Evolutionary conservation across 1,140 invertebrate genomes (phyloP).

Genomic region (Cyclina sinensis): DNA sequence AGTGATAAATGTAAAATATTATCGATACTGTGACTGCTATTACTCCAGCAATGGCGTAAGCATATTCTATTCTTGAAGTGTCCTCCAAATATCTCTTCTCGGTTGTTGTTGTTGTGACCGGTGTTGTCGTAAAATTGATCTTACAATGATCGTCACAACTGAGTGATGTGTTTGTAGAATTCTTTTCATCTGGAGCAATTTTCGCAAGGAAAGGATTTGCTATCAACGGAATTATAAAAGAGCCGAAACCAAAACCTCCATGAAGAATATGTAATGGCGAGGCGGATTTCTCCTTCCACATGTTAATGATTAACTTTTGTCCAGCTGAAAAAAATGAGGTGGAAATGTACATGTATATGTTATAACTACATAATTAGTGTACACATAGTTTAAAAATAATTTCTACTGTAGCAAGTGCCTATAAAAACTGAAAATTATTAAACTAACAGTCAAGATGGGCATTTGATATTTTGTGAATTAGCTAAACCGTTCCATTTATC

Average conservation of each 20-base stretch:
- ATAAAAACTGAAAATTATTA: no score
- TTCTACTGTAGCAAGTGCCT: no score
- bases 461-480: no score
- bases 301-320: slow-evolving; percentile 73
- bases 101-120: slow-evolving; percentile 36
- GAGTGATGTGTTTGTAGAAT: neutral
- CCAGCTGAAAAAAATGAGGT: slow-evolving; percentile 73
- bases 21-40: slow-evolving; percentile 67
- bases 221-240: slow-evolving; percentile 78
- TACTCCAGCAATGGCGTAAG: slow-evolving; percentile 71
- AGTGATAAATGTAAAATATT: slow-evolving; percentile 74
- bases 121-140: neutral
- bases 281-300: slow-evolving; percentile 75
- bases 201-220: slow-evolving; percentile 76
- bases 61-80: slow-evolving; percentile 73
- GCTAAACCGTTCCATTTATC: no score
- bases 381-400: no score
- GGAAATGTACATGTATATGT: no score
- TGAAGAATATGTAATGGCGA: slow-evolving; percentile 77
- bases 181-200: neutral
- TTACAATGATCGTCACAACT: neutral
- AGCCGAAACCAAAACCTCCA: slow-evolving; percentile 78
- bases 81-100: slow-evolving; percentile 34
- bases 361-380: neutral
- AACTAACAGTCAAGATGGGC: no score